A percentile compares a stretch with the other conserved stretches of the same genome.
Conservation (phyloP, 2,888 invertebrate genomes). For the Spilarctia lutea region DNA sequence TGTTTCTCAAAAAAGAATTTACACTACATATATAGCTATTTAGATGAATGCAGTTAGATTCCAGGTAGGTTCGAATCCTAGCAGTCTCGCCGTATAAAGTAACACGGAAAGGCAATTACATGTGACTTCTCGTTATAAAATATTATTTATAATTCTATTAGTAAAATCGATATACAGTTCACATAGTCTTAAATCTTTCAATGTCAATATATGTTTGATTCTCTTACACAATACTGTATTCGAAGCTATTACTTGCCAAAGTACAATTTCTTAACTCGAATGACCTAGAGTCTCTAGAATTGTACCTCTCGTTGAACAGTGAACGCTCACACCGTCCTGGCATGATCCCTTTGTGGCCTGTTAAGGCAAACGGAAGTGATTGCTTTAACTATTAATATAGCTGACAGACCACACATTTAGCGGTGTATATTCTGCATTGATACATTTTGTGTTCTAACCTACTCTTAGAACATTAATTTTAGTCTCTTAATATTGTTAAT, state of each 20-base stretch:
- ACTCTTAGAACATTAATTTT: neutral
- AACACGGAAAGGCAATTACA: too few relatives aligned
- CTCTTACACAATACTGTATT: neutral
- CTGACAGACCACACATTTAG: neutral
- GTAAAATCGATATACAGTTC: neutral
- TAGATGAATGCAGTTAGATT: too few relatives aligned
- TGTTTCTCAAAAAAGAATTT: too few relatives aligned
- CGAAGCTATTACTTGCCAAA: neutral
- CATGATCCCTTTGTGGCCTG: constrained; percentile 16
- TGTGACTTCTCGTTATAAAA: too few relatives aligned
- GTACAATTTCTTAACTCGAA: neutral
- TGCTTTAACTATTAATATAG: constrained; percentile 8
- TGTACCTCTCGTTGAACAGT: neutral
- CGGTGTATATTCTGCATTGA: neutral
- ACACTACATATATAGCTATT: too few relatives aligned
- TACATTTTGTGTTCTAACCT: constrained; percentile 2
- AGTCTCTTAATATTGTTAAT: neutral
- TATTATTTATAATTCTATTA: too few relatives aligned
- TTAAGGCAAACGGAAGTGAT: constrained; percentile 14
- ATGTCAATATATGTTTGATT: neutral
- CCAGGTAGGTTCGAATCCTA: too few relatives aligned
- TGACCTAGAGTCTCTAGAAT: neutral
- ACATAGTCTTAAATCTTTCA: neutral
- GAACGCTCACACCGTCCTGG: neutral
- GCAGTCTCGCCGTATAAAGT: too few relatives aligned